Conservation (phyloP, 1,140 invertebrate genomes). For the Drosophila lacertosa region DNA sequence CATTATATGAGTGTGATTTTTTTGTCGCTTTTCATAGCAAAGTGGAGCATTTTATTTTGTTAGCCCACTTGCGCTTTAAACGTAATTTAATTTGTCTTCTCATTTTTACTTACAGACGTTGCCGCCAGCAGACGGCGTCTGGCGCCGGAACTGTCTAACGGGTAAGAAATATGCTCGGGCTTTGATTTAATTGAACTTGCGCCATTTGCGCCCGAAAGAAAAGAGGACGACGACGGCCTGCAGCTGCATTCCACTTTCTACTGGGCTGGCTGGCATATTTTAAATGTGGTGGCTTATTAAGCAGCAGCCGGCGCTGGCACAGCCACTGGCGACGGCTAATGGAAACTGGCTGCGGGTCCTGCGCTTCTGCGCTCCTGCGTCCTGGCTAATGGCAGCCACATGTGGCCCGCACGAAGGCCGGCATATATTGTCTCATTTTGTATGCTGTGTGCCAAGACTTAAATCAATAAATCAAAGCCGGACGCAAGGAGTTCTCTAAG, state of each 20-base stretch:
- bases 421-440: constrained; percentile 79
- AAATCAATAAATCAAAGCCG: constrained; percentile 81
- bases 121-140: constrained; percentile 77
- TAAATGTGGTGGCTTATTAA: constrained; percentile 73
- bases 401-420: constrained; percentile 46
- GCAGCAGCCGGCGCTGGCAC: constrained; percentile 25
- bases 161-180: constrained; percentile 78
- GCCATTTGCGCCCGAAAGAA: constrained; percentile 29
- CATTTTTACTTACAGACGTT: constrained; percentile 70
- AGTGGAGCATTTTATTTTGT: constrained; percentile 17
- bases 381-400: constrained; percentile 32
- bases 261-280: constrained; percentile 50
- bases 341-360: background rate
- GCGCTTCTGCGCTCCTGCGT: background rate
- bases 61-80: constrained; percentile 63
- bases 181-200: constrained; percentile 80
- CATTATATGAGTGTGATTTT: constrained; percentile 39
- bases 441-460: constrained; percentile 67
- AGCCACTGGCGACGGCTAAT: constrained; percentile 32
- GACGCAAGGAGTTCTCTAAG: constrained; percentile 43
- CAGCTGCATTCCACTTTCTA: constrained; percentile 55
- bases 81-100: constrained; percentile 82
- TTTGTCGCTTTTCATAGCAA: constrained; percentile 31
- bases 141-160: constrained; percentile 79
- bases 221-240: constrained; percentile 6